Base-by-base conservation (phyloP, 1,140 invertebrate species). In the Drosophila athabasca region DNA sequence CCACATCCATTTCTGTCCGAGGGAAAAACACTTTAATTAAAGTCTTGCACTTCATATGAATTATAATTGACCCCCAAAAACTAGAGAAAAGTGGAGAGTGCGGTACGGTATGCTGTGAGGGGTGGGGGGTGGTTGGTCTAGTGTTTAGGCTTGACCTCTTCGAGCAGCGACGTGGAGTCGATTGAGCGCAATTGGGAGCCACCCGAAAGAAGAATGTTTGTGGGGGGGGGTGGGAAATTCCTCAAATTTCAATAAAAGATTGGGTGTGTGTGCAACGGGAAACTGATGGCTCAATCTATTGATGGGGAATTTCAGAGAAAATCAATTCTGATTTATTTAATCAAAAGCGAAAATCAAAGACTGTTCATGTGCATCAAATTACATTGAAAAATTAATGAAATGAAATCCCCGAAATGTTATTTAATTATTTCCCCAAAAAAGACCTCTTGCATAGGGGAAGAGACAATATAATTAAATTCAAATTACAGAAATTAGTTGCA, bases 51-150 rank as follows among this genome's bases (percentile, higher is more conserved):
- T 73, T 72, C 53, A 59, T 8, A 44, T 55, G 58, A 65, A 60
- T 74, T 73, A 75, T 60, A 76, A 68, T 76, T 76, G 51, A 68
- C 71, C 71, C 71, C 54, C 39, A 76, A 66, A 54, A 4, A 26
- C 3, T 0, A 39, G 9, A 35, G 9, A 26, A 72, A 67, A 26
- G 35, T 31, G 5, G 35, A 24, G 41, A 43, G 6, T 51, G 49
- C 19, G 49, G 35, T 44, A 8, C 9, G 50, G n/a, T 26, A 5
- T 26, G 44, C 1, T 19, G 1, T 19, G 17, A 1, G 17, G 15
- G 44, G 2, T 19, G 17, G 0, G 17, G 17, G 17, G 17, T 19
- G 17, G 17, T 19, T 19, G 8, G 6, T 71, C 24, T 57, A 44
- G 35, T 44, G 52, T 73, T 26, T 26, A 41, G 44, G 48, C 50